Evolutionary conservation across 2,797 vertebrate species (phyloP), one percentile per base, ranked within the genome.

Genomic region (Craterocephalus amniculus): DNA sequence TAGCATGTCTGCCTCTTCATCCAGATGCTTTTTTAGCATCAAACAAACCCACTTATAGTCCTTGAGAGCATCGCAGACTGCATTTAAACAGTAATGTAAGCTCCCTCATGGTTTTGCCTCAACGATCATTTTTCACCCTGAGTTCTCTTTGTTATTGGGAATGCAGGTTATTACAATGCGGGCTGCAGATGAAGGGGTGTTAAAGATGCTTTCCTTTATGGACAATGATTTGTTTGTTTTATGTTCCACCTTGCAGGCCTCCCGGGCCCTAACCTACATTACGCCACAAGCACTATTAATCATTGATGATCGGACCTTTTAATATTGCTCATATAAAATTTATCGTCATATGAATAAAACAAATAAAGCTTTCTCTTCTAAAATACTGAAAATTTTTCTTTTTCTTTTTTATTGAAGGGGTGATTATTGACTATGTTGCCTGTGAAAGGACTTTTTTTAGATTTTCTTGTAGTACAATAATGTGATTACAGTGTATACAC

Each of bases 201-300:
- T 83, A 81, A 87, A 80, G 67, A 87, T 87, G 84, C 84, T 88
- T 90, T 84, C 57, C 58, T 83, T 83, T 80, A 87, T 77, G 55
- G 83, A 79, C 79, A 80, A 78, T 84, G 74, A 90, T 92, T 88
- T 93, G 91, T 92, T 92, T 90, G 88, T 90, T 93, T 90, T 83
- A 82, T 67, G 68, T 88, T 85, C 43, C 78, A 72, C 72, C 78
- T 43, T 10, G 0, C 70, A 7, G 12, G 59, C 80, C 92, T 89
- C 93, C 59, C 32, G 92, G 89, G 93, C 59, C 85, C 83, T 91
- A 93, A 90, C 93, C 94, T 92, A 94, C 87, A 94, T 94, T 92
- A 88, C 84, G 83, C 67, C 75, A 89, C 80, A 91, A 92, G 86
- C 83, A 91, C 80, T 72, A 92, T 94, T 93, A 93, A 94, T 93